These are phyloP conservation scores for Coryphaenoides rupestris DNA, from an alignment of 2,113 vertebrate genomes.

Conservation along the genomic window DNA sequence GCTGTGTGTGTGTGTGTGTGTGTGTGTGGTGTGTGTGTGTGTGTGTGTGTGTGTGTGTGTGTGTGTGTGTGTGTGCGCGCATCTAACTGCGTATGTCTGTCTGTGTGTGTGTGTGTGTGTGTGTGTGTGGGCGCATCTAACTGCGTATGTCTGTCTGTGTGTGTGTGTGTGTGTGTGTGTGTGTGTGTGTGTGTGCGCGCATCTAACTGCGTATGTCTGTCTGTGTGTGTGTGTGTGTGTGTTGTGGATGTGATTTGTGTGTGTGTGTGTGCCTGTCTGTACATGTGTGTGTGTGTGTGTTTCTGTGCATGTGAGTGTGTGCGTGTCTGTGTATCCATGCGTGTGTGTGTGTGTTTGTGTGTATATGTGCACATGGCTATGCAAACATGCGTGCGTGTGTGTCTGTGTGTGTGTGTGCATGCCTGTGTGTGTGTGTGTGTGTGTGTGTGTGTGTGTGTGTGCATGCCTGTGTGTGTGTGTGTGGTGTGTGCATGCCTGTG, in stretches of 20 bases:
- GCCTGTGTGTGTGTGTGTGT: too few species aligned
- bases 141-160: background rate
- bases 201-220: background rate
- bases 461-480: constrained; percentile 24
- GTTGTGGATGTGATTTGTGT: too few species aligned
- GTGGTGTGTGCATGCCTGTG: too few species aligned
- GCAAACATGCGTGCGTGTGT: too few species aligned
- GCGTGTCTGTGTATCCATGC: constrained; percentile 18
- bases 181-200: background rate
- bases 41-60: constrained; percentile 34
- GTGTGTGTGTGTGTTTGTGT: too few species aligned
- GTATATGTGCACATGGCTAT: too few species aligned
- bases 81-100: constrained; percentile 31
- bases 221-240: too few species aligned
- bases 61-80: constrained; percentile 32
- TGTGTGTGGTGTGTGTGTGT: constrained; percentile 21
- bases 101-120: constrained; percentile 2
- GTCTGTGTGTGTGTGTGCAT: too few species aligned
- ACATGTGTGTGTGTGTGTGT: too few species aligned
- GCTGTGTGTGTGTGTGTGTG: constrained; percentile 21
- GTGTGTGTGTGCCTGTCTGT: too few species aligned
- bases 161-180: background rate
- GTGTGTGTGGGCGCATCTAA: background rate
- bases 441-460: too few species aligned
- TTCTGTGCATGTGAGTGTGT: too few species aligned